Evolutionary conservation across 2,113 vertebrate species (phyloP), one percentile per base, ranked within the genome.

Genomic region (Dipodomys ordii): DNA sequence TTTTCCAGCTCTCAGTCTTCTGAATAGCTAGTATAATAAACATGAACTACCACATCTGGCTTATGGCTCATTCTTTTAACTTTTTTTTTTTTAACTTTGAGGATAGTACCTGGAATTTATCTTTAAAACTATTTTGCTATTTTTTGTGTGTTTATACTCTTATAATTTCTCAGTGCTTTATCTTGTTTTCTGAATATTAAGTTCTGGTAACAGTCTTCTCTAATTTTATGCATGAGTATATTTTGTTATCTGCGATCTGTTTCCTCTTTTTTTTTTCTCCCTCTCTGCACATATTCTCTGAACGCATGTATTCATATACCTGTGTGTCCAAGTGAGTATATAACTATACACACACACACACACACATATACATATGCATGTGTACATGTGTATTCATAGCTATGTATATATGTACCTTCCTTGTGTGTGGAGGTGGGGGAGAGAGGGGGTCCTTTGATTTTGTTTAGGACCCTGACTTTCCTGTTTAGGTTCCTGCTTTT

Each of bases 21-120:
- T 57, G 53, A 57, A 57, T 18, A 57, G 53, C 13, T 57, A 57
- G 53, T 16, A 57, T 57, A 57, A 57, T 18, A 57, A 13, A 13
- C 53, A 57, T 57, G 53, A 57, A 57, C 15, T 57, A 57, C 53
- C 53, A 16, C 15, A 57, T 13, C 53, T 18, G 53, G 53, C 49
- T 53, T 53, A 53, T 53, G 8, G 12, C 12, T 73, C 18, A 65
- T 88, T 28, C 13, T 6, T 81, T 82, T 87, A n/a, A 16, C 44
- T 79, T 74, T 68, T 46, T 18, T 35, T 78, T 65, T 83, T 90
- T 91, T 62, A 78, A 87, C 49, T 64, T 49, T 78, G 6, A 87
- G 16, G 16, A 19, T 32, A 19, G 53, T 83, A 87, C 69, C 71
- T 92, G 10, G 0, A 78, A 10, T 71, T 91, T 90, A 80, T 77